Evolutionary conservation across 2,888 invertebrate species (phyloP).

Genomic region (Drosophila mimetica): DNA sequence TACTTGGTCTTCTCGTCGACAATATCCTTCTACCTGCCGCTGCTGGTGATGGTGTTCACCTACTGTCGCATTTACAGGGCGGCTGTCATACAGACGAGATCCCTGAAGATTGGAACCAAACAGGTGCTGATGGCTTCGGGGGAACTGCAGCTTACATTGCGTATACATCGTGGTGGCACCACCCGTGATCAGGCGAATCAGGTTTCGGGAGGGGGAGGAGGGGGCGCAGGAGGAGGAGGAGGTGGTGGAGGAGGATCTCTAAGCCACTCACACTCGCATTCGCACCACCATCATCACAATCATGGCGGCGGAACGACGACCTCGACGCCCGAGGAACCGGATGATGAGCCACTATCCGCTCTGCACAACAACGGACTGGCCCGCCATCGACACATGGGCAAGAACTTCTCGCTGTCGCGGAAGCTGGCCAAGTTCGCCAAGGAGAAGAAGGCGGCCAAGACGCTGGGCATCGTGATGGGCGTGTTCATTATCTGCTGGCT

Average conservation of each 20-base stretch:
- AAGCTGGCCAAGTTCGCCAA: constrained; percentile 98
- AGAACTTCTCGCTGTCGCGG: constrained; percentile 96
- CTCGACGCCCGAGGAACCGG: constrained; percentile 88
- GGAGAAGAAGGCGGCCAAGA: constrained; percentile 99
- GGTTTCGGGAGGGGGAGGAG: constrained; percentile 65
- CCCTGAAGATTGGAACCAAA: constrained; percentile 95
- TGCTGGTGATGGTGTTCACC: constrained; percentile 99
- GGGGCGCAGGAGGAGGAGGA: constrained; percentile 84
- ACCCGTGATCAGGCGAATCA: constrained; percentile 86
- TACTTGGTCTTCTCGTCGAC: constrained; percentile 99
- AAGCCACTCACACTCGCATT: constrained; percentile 81
- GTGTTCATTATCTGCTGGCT: constrained; percentile 98
- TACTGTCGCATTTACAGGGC: constrained; percentile 98
- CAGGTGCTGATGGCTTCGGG: constrained; percentile 94
- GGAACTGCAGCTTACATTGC: constrained; percentile 93
- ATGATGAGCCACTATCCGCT: constrained; percentile 90
- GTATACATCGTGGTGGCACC: constrained; percentile 96
- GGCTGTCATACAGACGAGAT: constrained; percentile 95
- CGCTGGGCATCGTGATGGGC: constrained; percentile 98
- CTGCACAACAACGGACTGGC: constrained; percentile 91
- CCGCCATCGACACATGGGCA: constrained; percentile 90
- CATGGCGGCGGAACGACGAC: constrained; percentile 84
- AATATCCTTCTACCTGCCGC: constrained; percentile 98
- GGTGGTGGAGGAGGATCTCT: constrained; percentile 83
- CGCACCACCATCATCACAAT: constrained; percentile 82